Evolutionary conservation across 1,140 invertebrate genomes (phyloP).

Genomic region (Ooceraea biroi): DNA sequence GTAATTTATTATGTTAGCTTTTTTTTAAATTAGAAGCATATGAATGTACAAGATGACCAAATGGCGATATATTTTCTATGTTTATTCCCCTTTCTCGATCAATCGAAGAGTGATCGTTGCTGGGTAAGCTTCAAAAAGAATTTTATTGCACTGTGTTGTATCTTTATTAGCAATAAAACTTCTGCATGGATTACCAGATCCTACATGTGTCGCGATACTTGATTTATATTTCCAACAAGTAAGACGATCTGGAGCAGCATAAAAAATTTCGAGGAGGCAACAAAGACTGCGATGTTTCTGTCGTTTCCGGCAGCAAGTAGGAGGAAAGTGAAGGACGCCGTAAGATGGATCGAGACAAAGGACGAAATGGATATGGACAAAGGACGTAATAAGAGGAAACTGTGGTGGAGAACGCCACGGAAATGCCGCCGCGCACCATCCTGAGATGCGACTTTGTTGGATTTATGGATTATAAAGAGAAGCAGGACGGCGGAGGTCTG

Average conservation of each 20-base stretch:
- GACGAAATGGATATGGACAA: constrained; percentile 81
- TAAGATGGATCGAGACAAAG: constrained; percentile 80
- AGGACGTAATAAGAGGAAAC: constrained; percentile 68
- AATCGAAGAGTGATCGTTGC: too few relatives aligned
- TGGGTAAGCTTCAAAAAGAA: too few relatives aligned
- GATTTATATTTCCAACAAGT: background rate
- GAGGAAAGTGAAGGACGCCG: constrained; percentile 45
- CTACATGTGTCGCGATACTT: background rate
- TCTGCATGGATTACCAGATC: too few relatives aligned
- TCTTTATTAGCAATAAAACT: too few relatives aligned
- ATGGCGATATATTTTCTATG: too few relatives aligned
- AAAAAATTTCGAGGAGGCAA: constrained; percentile 21
- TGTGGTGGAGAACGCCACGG: constrained; percentile 72
- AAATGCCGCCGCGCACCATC: constrained; percentile 67
- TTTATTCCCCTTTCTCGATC: too few relatives aligned
- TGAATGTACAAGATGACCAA: too few relatives aligned
- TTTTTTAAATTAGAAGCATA: too few relatives aligned
- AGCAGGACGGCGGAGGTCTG: constrained; percentile 77
- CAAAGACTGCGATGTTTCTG: constrained; percentile 20
- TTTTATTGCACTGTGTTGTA: too few relatives aligned
- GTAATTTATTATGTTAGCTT: too few relatives aligned
- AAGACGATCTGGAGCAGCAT: background rate
- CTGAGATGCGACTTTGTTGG: constrained; percentile 82
- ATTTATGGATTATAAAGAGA: constrained; percentile 85
- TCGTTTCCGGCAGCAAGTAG: constrained; percentile 39